Conservation (phyloP, 1,140 invertebrate species). For the Eulimnadia texana region DNA sequence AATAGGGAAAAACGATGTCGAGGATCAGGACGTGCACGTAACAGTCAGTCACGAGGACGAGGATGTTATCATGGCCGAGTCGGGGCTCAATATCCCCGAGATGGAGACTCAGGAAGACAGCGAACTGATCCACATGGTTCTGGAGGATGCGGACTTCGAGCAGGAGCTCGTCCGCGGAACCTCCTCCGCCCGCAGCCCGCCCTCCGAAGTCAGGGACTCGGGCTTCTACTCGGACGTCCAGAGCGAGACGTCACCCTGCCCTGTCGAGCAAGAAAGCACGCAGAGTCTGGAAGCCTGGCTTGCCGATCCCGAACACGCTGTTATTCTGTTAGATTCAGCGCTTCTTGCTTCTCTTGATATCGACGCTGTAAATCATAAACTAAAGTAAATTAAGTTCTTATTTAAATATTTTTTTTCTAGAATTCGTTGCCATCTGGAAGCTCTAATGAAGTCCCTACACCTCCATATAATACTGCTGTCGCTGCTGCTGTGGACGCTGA, state of each 20-base stretch:
- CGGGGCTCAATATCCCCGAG: slow-evolving; percentile 14
- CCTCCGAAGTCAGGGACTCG: slow-evolving; percentile 5
- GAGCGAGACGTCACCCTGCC: neutral
- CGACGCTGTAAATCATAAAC: neutral
- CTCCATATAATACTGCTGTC: neutral
- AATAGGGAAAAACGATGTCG: neutral
- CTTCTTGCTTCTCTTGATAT: slow-evolving; percentile 1
- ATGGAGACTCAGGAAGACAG: slow-evolving; percentile 15
- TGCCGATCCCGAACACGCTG: slow-evolving; percentile 13
- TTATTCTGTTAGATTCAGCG: slow-evolving; percentile 6
- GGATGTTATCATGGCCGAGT: slow-evolving; percentile 17
- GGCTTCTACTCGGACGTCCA: slow-evolving; percentile 10
- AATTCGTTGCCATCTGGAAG: neutral
- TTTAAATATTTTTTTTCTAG: too few species aligned
- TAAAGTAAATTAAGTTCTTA: too few species aligned
- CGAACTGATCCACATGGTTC: slow-evolving; percentile 15
- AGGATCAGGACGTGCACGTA: neutral
- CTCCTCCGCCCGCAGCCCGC: neutral
- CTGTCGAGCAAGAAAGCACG: neutral
- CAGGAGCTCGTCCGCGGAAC: slow-evolving; percentile 9
- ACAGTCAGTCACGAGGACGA: slow-evolving; percentile 13
- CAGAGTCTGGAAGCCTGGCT: slow-evolving; percentile 3
- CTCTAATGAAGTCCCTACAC: neutral
- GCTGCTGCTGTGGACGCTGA: neutral
- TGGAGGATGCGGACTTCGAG: slow-evolving; percentile 14